Evolutionary conservation across 2,113 vertebrate species (phyloP), one percentile per base, ranked within the genome.

Genomic region (Oreochromis aureus): DNA sequence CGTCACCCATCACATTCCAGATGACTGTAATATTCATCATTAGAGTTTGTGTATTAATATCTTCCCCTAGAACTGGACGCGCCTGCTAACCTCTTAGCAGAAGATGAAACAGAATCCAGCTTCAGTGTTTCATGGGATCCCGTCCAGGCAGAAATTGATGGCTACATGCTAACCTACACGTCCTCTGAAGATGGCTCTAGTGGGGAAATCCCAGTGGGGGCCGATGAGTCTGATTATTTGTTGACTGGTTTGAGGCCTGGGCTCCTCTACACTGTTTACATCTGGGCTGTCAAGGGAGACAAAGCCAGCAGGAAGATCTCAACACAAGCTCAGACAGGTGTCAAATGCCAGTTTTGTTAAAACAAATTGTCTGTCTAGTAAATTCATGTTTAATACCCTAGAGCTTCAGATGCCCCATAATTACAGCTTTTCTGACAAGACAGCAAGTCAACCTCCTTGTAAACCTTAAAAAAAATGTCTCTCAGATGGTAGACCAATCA

Each of bases 201-300:
- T 86, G 90, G 39, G 83, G 95, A 97, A 84, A 89, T 96, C 24
- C 86, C 85, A 0, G 90, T 97, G 22, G 92, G 83, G 24, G 93
- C 96, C 88, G 96, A 96, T 39, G 95, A 90, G 84, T 90, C 34
- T 27, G 91, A 76, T 53, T 85, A 96, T 5, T 87, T 56, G 53
- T 92, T 97, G 87, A 93, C 83, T 12, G 92, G 86, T 59, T 94
- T 98, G 89, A 96, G 89, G 83, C 96, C 97, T 5, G 97, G 96
- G 3, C 81, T 96, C 87, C 91, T 97, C 87, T 97, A 97, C 87
- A 87, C 78, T 15, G 93, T 97, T 11, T 30, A 95, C 5, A 69
- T 97, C 82, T 97, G 97, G 96, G 96, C 97, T 56, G 48, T 96
- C 93, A 97, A 96, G 82, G 96, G 95, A 56, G 82, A 46, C 84